phyloP scores from a whole-genome alignment of 1,140 invertebrate species.

The Polypedilum vanderplanki region DNA sequence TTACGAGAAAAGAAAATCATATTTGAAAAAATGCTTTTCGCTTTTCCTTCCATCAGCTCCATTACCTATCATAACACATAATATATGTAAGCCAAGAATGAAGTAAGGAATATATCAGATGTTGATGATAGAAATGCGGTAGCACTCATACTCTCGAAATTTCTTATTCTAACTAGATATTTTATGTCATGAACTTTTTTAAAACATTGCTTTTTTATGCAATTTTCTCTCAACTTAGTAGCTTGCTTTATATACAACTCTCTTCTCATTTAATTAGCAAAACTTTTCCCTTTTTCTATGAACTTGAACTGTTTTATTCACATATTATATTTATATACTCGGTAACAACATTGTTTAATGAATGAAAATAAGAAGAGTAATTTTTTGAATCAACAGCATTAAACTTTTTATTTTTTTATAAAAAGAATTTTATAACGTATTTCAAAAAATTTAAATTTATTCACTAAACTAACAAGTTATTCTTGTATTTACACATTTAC shows the following conservation, averaged over 20 bases:
- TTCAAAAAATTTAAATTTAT: too few species aligned
- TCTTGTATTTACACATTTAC: too few species aligned
- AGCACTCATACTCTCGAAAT: background rate
- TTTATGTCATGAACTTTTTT: conserved; percentile 5
- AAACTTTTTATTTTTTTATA: too few species aligned
- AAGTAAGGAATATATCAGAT: background rate
- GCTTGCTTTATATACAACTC: background rate
- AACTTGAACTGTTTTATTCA: background rate
- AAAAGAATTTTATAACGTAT: too few species aligned
- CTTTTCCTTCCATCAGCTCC: background rate
- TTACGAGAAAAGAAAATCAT: background rate
- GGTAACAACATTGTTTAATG: too few species aligned
- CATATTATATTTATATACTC: background rate
- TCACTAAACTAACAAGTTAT: too few species aligned
- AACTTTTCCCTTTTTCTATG: background rate
- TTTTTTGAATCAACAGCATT: too few species aligned
- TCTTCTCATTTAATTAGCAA: conserved; percentile 18
- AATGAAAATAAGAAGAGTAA: too few species aligned
- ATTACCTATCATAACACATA: conserved; percentile 14
- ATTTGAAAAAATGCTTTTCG: background rate
- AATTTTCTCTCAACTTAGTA: background rate
- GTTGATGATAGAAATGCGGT: background rate
- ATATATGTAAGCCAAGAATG: background rate
- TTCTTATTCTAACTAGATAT: background rate
- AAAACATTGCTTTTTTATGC: background rate